These are phyloP conservation scores for Heliocidaris tuberculata DNA, from an alignment of 35 echinoderm and acorn worm species.

Conservation along the genomic window DNA sequence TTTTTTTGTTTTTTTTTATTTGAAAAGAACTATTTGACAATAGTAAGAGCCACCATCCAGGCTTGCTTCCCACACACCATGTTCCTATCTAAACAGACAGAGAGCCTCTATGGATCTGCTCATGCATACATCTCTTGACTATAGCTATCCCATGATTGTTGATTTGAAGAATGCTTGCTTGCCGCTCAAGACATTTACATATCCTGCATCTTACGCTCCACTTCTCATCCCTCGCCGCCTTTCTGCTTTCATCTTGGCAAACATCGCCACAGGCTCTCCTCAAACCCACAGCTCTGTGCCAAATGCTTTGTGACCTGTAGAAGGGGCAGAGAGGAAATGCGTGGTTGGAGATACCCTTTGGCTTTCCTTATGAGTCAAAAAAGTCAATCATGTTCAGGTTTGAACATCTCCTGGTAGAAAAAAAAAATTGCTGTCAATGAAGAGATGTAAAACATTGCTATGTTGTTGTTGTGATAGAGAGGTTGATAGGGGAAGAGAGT, in stretches of 20 bases:
- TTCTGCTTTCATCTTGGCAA: background rate
- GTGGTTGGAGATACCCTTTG: background rate
- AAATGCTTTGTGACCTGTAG: background rate
- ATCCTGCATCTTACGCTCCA: background rate
- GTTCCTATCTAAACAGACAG: background rate
- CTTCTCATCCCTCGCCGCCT: background rate
- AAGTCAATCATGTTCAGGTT: too few relatives aligned
- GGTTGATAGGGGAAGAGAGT: too few relatives aligned
- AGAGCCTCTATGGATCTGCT: background rate
- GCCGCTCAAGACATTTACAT: background rate
- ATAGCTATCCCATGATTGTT: background rate
- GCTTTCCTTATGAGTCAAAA: background rate
- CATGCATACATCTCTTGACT: background rate
- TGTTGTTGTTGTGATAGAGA: too few relatives aligned
- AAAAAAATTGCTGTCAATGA: too few relatives aligned
- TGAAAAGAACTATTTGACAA: background rate
- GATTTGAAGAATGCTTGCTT: background rate
- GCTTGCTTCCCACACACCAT: background rate
- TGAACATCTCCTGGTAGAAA: too few relatives aligned
- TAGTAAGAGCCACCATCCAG: background rate
- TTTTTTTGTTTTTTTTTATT: too few relatives aligned
- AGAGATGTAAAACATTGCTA: too few relatives aligned
- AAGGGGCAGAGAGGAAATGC: background rate
- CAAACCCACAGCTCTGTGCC: background rate
- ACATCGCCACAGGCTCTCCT: background rate